Percentiles rank a stretch among this genome's conserved stretches.
phyloP scores from a whole-genome alignment of 2,888 invertebrate genomes.

The Athalia cordata region DNA sequence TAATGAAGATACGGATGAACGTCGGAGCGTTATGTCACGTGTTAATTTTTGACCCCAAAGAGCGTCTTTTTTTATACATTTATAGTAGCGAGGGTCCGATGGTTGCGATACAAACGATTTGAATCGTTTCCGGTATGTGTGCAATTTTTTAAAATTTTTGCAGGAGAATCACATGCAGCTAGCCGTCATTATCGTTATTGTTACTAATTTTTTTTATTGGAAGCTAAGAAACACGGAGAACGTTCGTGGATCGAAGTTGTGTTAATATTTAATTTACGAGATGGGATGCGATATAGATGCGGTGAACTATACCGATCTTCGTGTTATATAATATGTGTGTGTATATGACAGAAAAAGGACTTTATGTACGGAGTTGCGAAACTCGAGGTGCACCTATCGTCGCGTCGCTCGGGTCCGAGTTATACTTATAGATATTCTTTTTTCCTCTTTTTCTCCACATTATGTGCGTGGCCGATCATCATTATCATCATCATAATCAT shows the following conservation, averaged over 20 bases:
- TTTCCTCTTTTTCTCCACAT: slow-evolving; percentile 2
- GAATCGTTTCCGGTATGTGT: slow-evolving; percentile 7
- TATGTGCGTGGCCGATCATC: background rate
- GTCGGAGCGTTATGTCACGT: no score
- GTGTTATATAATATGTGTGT: slow-evolving; percentile 32
- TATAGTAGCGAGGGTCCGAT: background rate
- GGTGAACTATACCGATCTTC: slow-evolving; percentile 33
- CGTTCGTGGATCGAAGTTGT: slow-evolving; percentile 3
- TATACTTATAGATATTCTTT: slow-evolving; percentile 8
- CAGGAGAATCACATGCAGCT: no score
- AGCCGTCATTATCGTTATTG: no score
- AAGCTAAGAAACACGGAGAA: background rate
- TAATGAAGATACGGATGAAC: no score
- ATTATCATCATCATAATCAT: no score
- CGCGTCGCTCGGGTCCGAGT: slow-evolving; percentile 21
- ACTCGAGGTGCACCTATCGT: slow-evolving; percentile 29
- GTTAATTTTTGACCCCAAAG: background rate
- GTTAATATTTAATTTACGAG: slow-evolving; percentile 43
- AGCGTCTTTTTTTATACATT: background rate
- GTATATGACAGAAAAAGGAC: slow-evolving; percentile 31
- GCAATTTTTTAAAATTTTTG: background rate
- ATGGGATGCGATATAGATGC: background rate
- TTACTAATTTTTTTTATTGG: background rate
- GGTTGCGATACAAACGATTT: background rate
- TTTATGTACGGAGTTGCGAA: slow-evolving; percentile 30